Evolutionary conservation across 2,888 invertebrate genomes (phyloP).

Genomic region (Cancer borealis): DNA sequence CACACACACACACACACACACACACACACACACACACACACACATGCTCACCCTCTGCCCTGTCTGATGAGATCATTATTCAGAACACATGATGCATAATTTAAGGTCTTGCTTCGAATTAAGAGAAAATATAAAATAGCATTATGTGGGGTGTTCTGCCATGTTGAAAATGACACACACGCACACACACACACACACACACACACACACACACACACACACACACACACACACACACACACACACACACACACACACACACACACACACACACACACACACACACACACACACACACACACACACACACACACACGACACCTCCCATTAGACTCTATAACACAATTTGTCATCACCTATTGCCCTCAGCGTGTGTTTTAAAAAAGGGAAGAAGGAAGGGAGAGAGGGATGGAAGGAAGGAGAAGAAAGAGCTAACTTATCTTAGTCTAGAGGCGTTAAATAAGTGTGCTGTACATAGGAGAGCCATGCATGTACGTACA

Average conservation of each 20-base stretch:
- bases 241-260: conserved; percentile 1
- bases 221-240: conserved; percentile 20
- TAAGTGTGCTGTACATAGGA: not conserved
- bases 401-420: not conserved
- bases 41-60: not conserved
- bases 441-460: not conserved
- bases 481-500: not conserved
- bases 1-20: not conserved
- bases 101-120: not conserved
- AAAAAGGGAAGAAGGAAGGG: not conserved
- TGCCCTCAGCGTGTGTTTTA: too few species aligned
- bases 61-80: not conserved
- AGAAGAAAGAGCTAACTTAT: not conserved
- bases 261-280: not conserved
- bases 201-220: conserved; percentile 20
- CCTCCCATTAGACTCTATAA: not conserved
- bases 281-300: not conserved
- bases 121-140: conserved; percentile 2
- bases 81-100: not conserved
- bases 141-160: not conserved
- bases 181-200: conserved; percentile 2
- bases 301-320: not conserved
- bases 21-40: not conserved
- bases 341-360: not conserved
- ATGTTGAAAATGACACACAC: conserved; percentile 1